phyloP scores from a whole-genome alignment of 2,888 invertebrate genomes.

The Deilephila porcellus region DNA sequence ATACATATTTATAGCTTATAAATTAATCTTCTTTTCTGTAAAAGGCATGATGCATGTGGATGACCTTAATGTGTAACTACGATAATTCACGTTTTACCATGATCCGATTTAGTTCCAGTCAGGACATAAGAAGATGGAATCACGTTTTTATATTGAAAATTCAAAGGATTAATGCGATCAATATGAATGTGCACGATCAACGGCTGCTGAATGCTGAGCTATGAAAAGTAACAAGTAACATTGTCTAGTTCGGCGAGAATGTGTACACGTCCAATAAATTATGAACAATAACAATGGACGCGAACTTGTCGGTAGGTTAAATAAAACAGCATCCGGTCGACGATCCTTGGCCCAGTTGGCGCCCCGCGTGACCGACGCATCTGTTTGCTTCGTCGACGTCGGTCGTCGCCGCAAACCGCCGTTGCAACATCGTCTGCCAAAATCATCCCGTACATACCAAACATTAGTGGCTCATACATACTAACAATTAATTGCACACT shows the following conservation, averaged over 20 bases:
- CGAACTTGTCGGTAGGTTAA: constrained; percentile 48
- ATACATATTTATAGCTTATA: constrained; percentile 2
- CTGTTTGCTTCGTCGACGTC: constrained; percentile 53
- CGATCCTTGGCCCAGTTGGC: constrained; percentile 74
- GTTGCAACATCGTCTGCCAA: constrained; percentile 55
- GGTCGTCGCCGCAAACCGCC: constrained; percentile 44
- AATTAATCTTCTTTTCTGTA: constrained; percentile 15
- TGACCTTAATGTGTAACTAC: constrained; percentile 2
- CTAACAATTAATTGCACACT: background rate
- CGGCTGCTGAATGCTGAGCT: background rate
- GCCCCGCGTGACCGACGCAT: constrained; percentile 68
- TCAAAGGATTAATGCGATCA: background rate
- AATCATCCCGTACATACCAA: constrained; percentile 46
- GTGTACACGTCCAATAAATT: background rate
- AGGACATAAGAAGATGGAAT: background rate
- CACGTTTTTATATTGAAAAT: background rate
- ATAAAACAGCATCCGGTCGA: constrained; percentile 66
- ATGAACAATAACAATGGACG: constrained; percentile 45
- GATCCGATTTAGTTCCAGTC: background rate
- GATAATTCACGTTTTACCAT: constrained; percentile 10
- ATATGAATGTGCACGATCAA: background rate
- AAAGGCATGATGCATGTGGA: constrained; percentile 8
- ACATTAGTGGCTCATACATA: background rate
- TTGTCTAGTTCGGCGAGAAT: constrained; percentile 6
- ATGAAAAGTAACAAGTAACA: constrained; percentile 1